Base-by-base conservation (phyloP, 1,140 invertebrate species). In the Paralvinella palmiformis region DNA sequence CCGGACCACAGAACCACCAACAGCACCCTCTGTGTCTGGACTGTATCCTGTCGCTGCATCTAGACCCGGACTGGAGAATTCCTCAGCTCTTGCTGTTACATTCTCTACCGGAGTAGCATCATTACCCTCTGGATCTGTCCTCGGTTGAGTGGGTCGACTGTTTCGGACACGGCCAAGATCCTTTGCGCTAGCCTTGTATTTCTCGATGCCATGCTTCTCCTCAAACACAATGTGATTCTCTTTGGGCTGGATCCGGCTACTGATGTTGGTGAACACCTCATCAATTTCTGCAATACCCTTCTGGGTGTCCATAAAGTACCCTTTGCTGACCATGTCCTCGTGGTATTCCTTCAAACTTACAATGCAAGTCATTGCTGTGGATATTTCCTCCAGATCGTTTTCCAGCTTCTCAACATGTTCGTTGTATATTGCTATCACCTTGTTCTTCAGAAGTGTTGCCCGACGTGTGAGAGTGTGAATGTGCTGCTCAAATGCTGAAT, bases 391-490 rank as follows among this genome's bases (percentile, higher is more conserved):
- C 0, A 66, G 15, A 37, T 62, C 64, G 6, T 45, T 27, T 10
- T 66, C 64, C 17, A 66, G 58, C 20, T 27, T 53, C 7, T 44
- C 35, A 3, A 60, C 58, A 22, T 59, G 59, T 22, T 62, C 64
- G 37, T 66, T 66, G 52, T 66, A 66, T n/a, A 59, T 61, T 22
- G 53, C 64, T 22, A 66, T 66, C n/a, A 66, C 64, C 37, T 66
- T 66, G 59, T 66, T 66, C 59, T 66, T 66, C 41, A 66, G 50
- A 20, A 66, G 52, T 4, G 59, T 66, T 32, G 64, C 50, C 7
- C 64, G 44, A 4, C 64, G 27, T 27, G 48, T 66, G 24, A 66
- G 64, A 24, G 58, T 44, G 37, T 66, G 64, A 7, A 57, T 52
- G 32, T 66, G 50, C 33, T 45, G 22, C 36, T 66, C 64, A 29